Evolutionary conservation across 2,797 vertebrate genomes (phyloP).

Genomic region (Enteromius radiatus): DNA sequence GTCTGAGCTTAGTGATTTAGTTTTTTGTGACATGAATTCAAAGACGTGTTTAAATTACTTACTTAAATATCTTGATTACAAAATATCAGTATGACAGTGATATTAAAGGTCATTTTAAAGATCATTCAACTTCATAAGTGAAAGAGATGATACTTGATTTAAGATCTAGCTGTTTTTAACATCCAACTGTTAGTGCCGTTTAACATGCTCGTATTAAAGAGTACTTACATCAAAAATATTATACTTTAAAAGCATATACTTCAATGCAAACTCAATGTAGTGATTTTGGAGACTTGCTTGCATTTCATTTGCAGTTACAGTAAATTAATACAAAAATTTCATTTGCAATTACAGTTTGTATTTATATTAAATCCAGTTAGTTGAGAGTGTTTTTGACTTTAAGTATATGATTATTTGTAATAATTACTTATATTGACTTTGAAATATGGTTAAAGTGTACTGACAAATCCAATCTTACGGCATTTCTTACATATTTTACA

Average conservation of each 20-base stretch:
- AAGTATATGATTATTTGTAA: not conserved
- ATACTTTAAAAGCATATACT: not conserved
- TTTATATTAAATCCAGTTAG: too few species aligned
- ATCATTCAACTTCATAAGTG: not conserved
- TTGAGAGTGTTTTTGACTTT: not conserved
- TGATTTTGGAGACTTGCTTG: not conserved
- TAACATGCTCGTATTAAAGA: not conserved
- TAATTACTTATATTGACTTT: not conserved
- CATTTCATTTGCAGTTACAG: not conserved
- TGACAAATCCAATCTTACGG: not conserved
- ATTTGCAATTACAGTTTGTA: too few species aligned
- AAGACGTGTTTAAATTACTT: not conserved
- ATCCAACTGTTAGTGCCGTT: not conserved
- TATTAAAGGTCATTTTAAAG: not conserved
- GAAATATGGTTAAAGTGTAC: not conserved
- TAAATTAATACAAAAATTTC: too few species aligned
- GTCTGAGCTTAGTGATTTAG: not conserved
- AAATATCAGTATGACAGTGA: not conserved
- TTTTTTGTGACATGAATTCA: not conserved
- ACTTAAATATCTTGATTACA: not conserved
- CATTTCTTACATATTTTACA: too few species aligned
- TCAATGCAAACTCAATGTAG: not conserved
- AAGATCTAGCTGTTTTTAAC: not conserved
- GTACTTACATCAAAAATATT: not conserved
- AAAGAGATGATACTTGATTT: too few species aligned